Conservation (phyloP, 2,797 vertebrate species). For the Podarcis lilfordi region DNA sequence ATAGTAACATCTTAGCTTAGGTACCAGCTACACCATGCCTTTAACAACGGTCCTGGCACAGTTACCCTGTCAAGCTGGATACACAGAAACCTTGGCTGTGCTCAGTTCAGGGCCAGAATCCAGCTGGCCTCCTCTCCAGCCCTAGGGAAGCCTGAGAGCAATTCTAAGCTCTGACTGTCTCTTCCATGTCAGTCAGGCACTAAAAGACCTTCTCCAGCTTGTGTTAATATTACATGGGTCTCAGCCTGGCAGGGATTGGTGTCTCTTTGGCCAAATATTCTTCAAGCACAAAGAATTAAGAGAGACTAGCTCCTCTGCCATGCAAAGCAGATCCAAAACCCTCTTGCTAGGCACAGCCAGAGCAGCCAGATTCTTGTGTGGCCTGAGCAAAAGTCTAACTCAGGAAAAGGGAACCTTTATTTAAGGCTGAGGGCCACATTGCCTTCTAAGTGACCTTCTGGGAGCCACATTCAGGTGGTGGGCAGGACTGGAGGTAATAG, state of each 20-base stretch:
- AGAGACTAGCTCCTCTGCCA: neutral
- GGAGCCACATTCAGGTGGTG: too few relatives aligned
- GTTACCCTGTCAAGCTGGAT: slow-evolving; percentile 12
- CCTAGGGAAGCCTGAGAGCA: slow-evolving; percentile 25
- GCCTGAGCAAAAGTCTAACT: neutral
- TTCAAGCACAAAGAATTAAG: slow-evolving; percentile 12
- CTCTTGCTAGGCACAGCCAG: neutral
- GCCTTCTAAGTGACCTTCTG: too few relatives aligned
- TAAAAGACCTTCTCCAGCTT: slow-evolving; percentile 54
- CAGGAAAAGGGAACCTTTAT: too few relatives aligned
- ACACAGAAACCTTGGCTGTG: slow-evolving; percentile 13
- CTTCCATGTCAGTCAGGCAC: slow-evolving; percentile 26
- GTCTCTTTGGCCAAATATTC: slow-evolving; percentile 10
- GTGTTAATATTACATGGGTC: slow-evolving; percentile 51
- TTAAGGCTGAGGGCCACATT: too few relatives aligned
- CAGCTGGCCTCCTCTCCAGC: slow-evolving; percentile 16
- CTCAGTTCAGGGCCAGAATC: slow-evolving; percentile 1
- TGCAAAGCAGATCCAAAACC: neutral
- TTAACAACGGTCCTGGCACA: slow-evolving; percentile 19
- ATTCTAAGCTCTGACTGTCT: slow-evolving; percentile 37
- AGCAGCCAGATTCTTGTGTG: neutral
- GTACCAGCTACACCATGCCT: slow-evolving; percentile 16
- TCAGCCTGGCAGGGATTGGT: slow-evolving; percentile 16
- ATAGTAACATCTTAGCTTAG: slow-evolving; percentile 14
- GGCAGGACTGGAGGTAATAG: too few relatives aligned